Percentiles rank a stretch among this genome's conserved stretches.
These are phyloP conservation scores for Eucera pruinosa DNA, from an alignment of 2,888 invertebrate genomes.

Conservation along the genomic window DNA sequence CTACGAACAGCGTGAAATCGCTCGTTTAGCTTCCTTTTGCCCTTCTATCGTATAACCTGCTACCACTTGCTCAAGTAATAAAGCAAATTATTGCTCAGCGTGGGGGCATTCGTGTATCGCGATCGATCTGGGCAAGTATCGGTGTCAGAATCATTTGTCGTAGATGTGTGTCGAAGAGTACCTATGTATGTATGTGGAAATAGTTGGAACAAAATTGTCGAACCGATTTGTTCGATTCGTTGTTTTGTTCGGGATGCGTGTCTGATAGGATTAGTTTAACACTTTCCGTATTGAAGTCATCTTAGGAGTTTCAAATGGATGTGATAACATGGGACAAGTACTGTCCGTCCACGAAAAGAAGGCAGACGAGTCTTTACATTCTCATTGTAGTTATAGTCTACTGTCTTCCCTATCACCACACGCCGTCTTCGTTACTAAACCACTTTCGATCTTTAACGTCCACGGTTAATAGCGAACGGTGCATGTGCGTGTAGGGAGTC, in stretches of 20 bases:
- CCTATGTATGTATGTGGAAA: neutral
- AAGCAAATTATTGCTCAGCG: constrained; percentile 38
- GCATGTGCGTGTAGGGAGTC: too few relatives aligned
- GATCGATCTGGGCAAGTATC: constrained; percentile 2
- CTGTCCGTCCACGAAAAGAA: too few relatives aligned
- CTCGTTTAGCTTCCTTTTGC: constrained; percentile 16
- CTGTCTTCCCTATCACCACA: too few relatives aligned
- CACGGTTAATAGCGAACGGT: too few relatives aligned
- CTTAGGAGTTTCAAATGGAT: too few relatives aligned
- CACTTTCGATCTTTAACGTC: too few relatives aligned
- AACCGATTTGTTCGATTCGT: neutral
- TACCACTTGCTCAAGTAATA: constrained; percentile 40
- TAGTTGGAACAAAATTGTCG: neutral
- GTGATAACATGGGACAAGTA: too few relatives aligned
- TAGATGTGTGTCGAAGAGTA: neutral
- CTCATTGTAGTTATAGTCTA: too few relatives aligned
- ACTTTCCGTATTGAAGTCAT: too few relatives aligned
- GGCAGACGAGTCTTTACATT: too few relatives aligned
- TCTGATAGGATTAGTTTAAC: too few relatives aligned
- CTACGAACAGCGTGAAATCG: constrained; percentile 86
- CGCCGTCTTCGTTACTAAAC: too few relatives aligned
- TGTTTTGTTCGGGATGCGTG: neutral
- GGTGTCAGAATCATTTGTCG: neutral
- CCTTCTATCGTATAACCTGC: neutral
- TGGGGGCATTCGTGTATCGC: constrained; percentile 1